Percentiles rank a stretch among this genome's conserved stretches.
These are phyloP conservation scores for Byasa hedistus DNA, from an alignment of 2,888 invertebrate genomes.

Conservation along the genomic window DNA sequence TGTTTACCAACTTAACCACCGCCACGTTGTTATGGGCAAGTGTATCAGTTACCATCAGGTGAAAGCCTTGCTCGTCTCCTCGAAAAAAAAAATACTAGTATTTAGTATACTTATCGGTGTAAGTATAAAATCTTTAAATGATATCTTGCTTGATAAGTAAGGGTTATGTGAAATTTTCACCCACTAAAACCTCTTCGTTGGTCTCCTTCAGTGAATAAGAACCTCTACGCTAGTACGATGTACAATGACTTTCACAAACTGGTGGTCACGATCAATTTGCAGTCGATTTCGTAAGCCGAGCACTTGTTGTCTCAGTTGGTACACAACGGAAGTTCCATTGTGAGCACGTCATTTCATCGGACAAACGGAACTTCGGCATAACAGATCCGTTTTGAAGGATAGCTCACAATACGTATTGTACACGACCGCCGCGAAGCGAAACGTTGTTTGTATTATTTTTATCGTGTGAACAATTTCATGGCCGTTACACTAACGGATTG, in stretches of 20 bases:
- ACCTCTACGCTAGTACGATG: too few relatives aligned
- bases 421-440: not conserved
- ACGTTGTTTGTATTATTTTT: constrained; percentile 9
- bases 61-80: too few relatives aligned
- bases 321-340: constrained; percentile 13
- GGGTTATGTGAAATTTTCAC: too few relatives aligned
- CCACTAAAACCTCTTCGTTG: too few relatives aligned
- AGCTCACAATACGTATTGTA: constrained; percentile 10
- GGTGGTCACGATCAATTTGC: not conserved
- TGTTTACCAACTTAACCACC: too few relatives aligned
- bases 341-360: constrained; percentile 6
- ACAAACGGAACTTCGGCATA: constrained; percentile 21
- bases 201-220: too few relatives aligned
- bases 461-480: constrained; percentile 4
- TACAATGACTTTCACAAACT: not conserved
- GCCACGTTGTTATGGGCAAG: too few relatives aligned
- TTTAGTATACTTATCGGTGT: too few relatives aligned
- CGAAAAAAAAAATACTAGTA: too few relatives aligned
- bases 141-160: too few relatives aligned
- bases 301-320: not conserved
- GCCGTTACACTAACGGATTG: not conserved
- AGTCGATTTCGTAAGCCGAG: not conserved
- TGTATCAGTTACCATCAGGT: too few relatives aligned
- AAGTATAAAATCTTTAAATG: too few relatives aligned
- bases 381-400: constrained; percentile 11